Conservation (phyloP, 2,797 vertebrate species). For the Chelmon rostratus region DNA sequence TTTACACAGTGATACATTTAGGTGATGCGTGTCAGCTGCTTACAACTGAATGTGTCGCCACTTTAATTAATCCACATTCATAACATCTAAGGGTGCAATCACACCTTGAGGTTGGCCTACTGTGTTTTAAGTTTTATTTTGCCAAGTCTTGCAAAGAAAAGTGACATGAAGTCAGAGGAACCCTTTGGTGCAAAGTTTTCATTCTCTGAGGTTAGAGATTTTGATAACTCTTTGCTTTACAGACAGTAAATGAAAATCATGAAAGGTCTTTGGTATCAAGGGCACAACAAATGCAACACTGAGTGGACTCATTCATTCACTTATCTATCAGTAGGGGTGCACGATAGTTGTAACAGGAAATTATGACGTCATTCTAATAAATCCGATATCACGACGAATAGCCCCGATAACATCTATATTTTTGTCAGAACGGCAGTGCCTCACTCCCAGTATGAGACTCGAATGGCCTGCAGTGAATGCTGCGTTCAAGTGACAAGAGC, state of each 20-base stretch:
- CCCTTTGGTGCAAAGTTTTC: background rate
- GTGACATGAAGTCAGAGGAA: background rate
- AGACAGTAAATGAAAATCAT: background rate
- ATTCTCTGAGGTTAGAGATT: background rate
- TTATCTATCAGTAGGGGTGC: no score
- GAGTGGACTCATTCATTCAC: no score
- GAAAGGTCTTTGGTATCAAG: background rate
- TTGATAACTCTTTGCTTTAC: background rate
- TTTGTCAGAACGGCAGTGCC: no score
- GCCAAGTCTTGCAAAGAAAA: background rate
- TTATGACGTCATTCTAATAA: no score
- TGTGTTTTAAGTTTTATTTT: constrained; percentile 1
- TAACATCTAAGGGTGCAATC: constrained; percentile 41
- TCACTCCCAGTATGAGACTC: no score
- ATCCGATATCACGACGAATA: no score
- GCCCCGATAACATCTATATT: no score
- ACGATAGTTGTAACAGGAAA: no score
- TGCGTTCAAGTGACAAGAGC: no score
- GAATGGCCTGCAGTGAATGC: no score
- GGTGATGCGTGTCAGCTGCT: constrained; percentile 53
- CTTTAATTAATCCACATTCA: constrained; percentile 52
- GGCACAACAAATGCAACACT: no score
- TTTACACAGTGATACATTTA: constrained; percentile 25
- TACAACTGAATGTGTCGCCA: constrained; percentile 25
- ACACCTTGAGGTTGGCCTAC: constrained; percentile 22